phyloP scores from a whole-genome alignment of 2,888 invertebrate species.

The Phrixothrix hirtus region DNA sequence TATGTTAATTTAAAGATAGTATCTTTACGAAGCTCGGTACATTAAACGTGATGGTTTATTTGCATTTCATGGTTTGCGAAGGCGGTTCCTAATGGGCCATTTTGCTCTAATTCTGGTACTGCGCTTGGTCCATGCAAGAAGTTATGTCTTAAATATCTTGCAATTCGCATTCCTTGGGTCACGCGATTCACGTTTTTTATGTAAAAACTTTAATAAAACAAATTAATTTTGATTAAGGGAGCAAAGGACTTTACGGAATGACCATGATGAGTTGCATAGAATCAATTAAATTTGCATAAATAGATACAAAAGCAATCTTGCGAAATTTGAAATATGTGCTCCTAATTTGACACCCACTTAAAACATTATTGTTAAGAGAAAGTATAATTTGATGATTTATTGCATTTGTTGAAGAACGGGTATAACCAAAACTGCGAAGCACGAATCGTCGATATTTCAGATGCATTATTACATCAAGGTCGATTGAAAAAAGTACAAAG shows the following conservation, averaged over 20 bases:
- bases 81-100: constrained; percentile 26
- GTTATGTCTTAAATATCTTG: constrained; percentile 7
- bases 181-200: constrained; percentile 25
- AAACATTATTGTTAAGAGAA: constrained; percentile 15
- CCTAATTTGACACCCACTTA: constrained; percentile 12
- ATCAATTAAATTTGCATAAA: constrained; percentile 5
- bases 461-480: too few species aligned
- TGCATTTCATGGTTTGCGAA: constrained; percentile 19
- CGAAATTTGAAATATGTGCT: constrained; percentile 12
- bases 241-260: not conserved
- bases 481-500: too few species aligned
- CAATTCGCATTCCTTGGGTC: constrained; percentile 12
- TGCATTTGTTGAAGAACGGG: constrained; percentile 1
- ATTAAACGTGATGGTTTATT: constrained; percentile 24
- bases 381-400: constrained; percentile 4
- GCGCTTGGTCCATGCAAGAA: constrained; percentile 22
- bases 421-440: not conserved
- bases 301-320: constrained; percentile 3
- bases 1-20: constrained; percentile 30
- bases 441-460: too few species aligned
- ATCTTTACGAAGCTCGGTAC: constrained; percentile 16
- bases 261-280: not conserved
- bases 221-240: constrained; percentile 1
- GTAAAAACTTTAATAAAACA: constrained; percentile 7
- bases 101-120: constrained; percentile 27